Percentiles rank a stretch among this genome's conserved stretches.
Evolutionary conservation across 1,140 invertebrate genomes (phyloP).

Genomic region (Halesus radiatus): DNA sequence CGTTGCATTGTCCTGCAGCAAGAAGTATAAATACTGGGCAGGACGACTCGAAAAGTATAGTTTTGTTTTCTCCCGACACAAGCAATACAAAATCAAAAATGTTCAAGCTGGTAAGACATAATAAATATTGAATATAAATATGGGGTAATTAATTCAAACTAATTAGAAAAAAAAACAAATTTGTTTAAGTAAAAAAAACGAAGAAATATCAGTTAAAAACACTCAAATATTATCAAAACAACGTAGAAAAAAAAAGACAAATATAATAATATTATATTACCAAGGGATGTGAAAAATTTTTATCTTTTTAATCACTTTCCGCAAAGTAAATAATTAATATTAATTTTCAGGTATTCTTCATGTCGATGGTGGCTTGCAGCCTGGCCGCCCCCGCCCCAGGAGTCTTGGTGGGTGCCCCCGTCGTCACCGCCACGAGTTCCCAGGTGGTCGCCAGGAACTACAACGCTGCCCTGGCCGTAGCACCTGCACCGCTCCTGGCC

Average conservation of each 20-base stretch:
- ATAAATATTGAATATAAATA: no score
- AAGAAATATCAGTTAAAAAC: no score
- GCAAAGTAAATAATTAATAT: not conserved
- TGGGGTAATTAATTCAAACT: no score
- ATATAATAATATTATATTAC: no score
- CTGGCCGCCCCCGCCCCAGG: slow-evolving; percentile 58
- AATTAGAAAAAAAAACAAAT: no score
- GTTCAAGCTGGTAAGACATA: slow-evolving; percentile 40
- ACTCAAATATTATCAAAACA: no score
- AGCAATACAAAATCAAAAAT: slow-evolving; percentile 18
- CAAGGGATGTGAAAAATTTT: no score
- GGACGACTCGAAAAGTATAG: not conserved
- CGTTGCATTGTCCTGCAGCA: slow-evolving; percentile 16
- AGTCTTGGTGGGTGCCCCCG: slow-evolving; percentile 60
- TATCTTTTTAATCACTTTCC: no score
- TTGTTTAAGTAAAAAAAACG: no score
- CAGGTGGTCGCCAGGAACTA: slow-evolving; percentile 67
- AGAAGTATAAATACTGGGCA: slow-evolving; percentile 26
- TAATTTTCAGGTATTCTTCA: slow-evolving; percentile 44
- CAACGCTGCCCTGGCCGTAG: slow-evolving; percentile 61
- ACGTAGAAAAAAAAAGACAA: no score
- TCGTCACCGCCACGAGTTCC: slow-evolving; percentile 66
- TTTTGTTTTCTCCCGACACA: slow-evolving; percentile 23
- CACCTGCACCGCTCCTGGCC: slow-evolving; percentile 49
- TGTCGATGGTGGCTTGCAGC: slow-evolving; percentile 54